Base-by-base conservation (phyloP, 2,888 invertebrate species). In the Dicyrtomina minuta region DNA sequence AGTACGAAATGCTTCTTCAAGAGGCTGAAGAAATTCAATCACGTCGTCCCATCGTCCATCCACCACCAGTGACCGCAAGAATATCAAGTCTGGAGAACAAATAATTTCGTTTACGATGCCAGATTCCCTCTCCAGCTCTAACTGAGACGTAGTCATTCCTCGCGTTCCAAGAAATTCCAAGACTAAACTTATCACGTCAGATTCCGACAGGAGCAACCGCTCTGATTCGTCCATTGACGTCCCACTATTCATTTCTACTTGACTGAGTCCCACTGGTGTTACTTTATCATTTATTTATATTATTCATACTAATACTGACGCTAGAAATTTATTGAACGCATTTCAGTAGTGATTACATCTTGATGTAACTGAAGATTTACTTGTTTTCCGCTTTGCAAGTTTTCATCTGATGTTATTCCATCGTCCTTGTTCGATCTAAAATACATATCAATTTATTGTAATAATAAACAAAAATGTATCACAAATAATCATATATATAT, bases 41-140 rank as follows among this genome's bases (percentile, higher is more conserved):
- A 93, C 96, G 82, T 96, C 96, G 83, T 97, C 96, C 97, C 97
- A 97, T 83, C 96, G 95, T 20, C 97, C 97, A 82, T 97, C 97
- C 66, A 97, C 87, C 77, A 97, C 95, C 65, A 97, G 87, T 83
- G 96, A 96, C 20, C 96, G 87, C 22, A 97, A 85, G 83, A 97
- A 97, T 58, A 97, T 86, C 46, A 95, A 89, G 83, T 97, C 97
- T 82, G 96, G 95, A 15, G 94, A 93, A 1, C 66, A 71, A 82
- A 88, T 96, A 81, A 90, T 89, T 68, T 94, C 94, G 83, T 96
- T 96, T 81, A 94, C 93, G 74, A 95, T 90, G 61, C 96, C 96
- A 0, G 96, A 93, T 84, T 97, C 97, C 62, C 96, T 87, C 83
- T 97, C 96, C 72, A 97, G 83, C 64, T 92, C 91, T 77, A 96